phyloP scores from a whole-genome alignment of 1,140 invertebrate species.

The Leguminivora glycinivorella region DNA sequence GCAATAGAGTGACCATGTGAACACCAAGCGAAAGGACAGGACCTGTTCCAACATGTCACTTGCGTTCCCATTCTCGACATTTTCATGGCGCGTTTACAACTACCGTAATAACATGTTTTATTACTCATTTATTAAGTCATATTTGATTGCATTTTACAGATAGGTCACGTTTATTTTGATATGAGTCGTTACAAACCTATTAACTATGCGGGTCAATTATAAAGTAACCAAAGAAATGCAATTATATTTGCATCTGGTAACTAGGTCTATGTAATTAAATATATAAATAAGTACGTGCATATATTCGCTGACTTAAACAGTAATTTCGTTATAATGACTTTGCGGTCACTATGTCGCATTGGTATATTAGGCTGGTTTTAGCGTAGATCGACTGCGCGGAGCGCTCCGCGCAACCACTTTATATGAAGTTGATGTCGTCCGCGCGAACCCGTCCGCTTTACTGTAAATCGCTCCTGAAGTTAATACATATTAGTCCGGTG shows the following conservation, averaged over 20 bases:
- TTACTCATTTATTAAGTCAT: neutral
- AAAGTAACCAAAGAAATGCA: neutral
- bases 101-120: neutral
- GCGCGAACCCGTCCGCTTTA: too few relatives aligned
- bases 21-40: conserved; percentile 30
- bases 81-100: neutral
- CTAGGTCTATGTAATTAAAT: neutral
- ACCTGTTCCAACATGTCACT: neutral
- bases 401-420: too few relatives aligned
- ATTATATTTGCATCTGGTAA: neutral
- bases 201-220: neutral
- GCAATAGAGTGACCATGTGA: conserved; percentile 38
- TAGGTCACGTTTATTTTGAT: neutral
- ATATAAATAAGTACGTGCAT: neutral
- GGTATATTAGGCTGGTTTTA: too few relatives aligned
- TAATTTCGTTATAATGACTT: neutral
- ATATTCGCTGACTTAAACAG: neutral
- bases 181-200: neutral
- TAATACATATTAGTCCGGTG: too few relatives aligned
- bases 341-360: neutral
- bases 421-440: too few relatives aligned
- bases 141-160: neutral
- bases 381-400: too few relatives aligned
- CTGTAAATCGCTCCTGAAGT: too few relatives aligned
- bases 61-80: neutral